Base-by-base conservation (phyloP, 92 coral and sea anemone genomes). In the Plumapathes pennacea region DNA sequence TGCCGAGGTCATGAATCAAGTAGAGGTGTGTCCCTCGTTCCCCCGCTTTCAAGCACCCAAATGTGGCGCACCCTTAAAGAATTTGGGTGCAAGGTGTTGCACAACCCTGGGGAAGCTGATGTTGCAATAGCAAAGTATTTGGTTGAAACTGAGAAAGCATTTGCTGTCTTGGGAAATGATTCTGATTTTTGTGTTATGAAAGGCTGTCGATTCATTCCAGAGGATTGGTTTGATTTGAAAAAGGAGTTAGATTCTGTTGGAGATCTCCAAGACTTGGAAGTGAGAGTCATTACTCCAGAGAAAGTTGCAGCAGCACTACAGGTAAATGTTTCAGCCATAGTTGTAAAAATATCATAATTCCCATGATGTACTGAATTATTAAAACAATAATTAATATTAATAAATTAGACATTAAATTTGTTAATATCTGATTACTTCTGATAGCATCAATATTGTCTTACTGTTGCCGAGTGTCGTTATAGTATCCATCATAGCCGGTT, bases 111-210 rank as follows among this genome's bases (percentile, higher is more conserved):
- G 9, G 70, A 63, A 25, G 70, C 70, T n/a, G 70, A 63, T 18
- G 13, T 32, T 9, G 18, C 32, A 17, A 48, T 63, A 31, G 60
- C 43, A 3, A 63, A 48, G 38, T 63, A 63, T 24, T 63, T 48
- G 15, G 37, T 46, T 6, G 37, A 32, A 11, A 46, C 12, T 21
- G 10, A 33, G 6, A 48, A 63, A 48, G 70, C 57, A 13, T 63
- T 63, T 49, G 70, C 70, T 21, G 34, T 63, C 25, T 46, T 63
- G 3, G 70, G 70, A 48, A 47, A 48, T 12, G 70, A 63, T 49
- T 63, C 70, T 25, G 70, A 63, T 22, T 63, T 63, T 27, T 63
- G 70, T 48, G 70, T 63, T 29, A 48, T 63, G 57, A 63, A 63
- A 63, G 70, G 70, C 18, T 63, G 70, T 15, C 30, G 15, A 33